Percentiles rank a stretch among this genome's conserved stretches.
Conservation (phyloP, 2,113 vertebrate genomes). For the Gallinago jamesoni region DNA sequence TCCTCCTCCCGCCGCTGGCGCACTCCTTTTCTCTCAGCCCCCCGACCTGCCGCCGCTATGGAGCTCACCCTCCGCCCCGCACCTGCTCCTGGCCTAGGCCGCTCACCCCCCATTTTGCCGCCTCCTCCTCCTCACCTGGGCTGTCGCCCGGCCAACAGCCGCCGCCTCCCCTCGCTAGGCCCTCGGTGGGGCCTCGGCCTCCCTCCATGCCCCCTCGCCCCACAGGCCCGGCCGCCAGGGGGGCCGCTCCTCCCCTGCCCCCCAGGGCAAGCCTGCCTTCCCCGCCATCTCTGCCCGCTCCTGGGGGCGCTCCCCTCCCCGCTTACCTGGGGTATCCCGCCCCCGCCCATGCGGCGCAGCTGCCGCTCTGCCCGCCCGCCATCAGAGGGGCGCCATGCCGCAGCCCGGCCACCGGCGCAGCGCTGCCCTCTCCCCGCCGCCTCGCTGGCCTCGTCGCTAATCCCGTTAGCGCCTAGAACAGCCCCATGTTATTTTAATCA, state of each 20-base stretch:
- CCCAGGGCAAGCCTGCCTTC: background rate
- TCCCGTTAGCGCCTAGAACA: slow-evolving; percentile 81
- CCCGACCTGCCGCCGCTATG: background rate
- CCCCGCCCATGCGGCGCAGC: slow-evolving; percentile 42
- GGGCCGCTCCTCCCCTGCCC: no score
- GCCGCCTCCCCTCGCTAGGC: background rate
- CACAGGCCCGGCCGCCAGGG: background rate
- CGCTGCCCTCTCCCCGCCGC: background rate
- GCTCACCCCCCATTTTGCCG: background rate
- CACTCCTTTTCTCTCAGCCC: background rate
- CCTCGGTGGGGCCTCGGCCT: background rate
- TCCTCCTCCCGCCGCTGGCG: background rate
- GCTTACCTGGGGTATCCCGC: slow-evolving; percentile 13
- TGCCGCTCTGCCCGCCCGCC: slow-evolving; percentile 27
- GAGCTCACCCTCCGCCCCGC: background rate
- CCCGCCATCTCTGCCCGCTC: background rate
- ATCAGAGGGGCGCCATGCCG: slow-evolving; percentile 33
- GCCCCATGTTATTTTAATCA: background rate
- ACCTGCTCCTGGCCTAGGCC: background rate
- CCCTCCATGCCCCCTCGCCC: background rate
- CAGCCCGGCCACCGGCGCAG: background rate
- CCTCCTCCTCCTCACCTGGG: slow-evolving; percentile 11
- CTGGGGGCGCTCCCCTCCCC: background rate
- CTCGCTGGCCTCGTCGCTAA: slow-evolving; percentile 53
- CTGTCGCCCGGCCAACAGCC: background rate